Evolutionary conservation across 1,140 invertebrate genomes (phyloP), one percentile per base, ranked within the genome.

Genomic region (Ptiloglossa arizonensis): DNA sequence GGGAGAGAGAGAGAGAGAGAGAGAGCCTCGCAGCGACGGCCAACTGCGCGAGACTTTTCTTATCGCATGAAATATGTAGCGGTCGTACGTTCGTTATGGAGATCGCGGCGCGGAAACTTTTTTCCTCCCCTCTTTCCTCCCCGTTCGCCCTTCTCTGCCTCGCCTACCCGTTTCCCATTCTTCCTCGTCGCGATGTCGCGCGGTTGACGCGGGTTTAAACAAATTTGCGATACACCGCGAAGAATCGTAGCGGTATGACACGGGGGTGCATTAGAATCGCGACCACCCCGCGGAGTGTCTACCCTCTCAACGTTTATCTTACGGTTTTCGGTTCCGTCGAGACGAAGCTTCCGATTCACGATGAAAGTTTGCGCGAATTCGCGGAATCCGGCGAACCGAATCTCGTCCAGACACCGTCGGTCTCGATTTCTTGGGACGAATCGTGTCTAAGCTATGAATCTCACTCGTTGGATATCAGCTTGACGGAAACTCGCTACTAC

Each of bases 41-140:
- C 35, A 54, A 71, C 44, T 54, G 15, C 19, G 66, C 32, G 15
- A 50, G 62, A 74, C 63, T 54, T 74, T 67, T 74, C 44, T 74
- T 74, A 79, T 60, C 24, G 32, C n/a, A 19, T 52, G 54, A 52
- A 67, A 74, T 38, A 67, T 60, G 32, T 44, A 29, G 8, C 48
- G 13, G 38, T 48, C 38, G 38, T 63, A 56, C 27, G 41, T 64
- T 73, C 77, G 52, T 60, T 73, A 73, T 56, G 44, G n/a, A 57
- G 29, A 54, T 72, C 59, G 32, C 24, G 13, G 27, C 19, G 52
- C 15, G 35, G 38, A 22, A 46, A 27, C 19, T 57, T 63, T 63
- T 63, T 62, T 35, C 24, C 29, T 29, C 17, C n/a, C n/a, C n/a
- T n/a, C n/a, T n/a, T n/a, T n/a, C n/a, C n/a, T n/a, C n/a, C n/a